Conservation (phyloP, 2,113 vertebrate genomes). For the Gambusia affinis region DNA sequence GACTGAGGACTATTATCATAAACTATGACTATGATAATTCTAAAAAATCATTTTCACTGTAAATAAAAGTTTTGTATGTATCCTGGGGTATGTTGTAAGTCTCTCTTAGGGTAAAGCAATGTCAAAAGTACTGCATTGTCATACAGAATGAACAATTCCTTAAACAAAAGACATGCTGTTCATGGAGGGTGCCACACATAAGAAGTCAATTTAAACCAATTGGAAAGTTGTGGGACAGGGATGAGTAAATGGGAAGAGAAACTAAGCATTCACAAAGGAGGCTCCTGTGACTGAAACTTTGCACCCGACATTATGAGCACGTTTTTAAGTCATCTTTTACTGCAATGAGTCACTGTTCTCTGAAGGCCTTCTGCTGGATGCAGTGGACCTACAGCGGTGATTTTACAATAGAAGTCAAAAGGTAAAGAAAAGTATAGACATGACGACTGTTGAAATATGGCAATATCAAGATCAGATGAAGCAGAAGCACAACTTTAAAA, state of each 20-base stretch:
- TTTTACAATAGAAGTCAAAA: constrained; percentile 22
- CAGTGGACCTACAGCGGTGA: constrained; percentile 27
- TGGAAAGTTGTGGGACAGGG: constrained; percentile 64
- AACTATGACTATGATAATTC: too few species aligned
- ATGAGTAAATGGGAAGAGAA: constrained; percentile 56
- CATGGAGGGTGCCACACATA: constrained; percentile 6
- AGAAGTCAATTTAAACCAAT: constrained; percentile 50
- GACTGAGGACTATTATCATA: too few species aligned
- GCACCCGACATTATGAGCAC: constrained; percentile 62
- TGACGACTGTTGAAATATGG: not conserved
- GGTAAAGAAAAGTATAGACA: not conserved
- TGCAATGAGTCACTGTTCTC: constrained; percentile 61
- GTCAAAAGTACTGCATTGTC: not conserved
- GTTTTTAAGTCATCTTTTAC: constrained; percentile 73
- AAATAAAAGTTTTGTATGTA: not conserved
- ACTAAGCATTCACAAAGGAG: constrained; percentile 58
- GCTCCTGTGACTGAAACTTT: constrained; percentile 74
- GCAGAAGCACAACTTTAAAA: constrained; percentile 11
- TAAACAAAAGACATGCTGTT: constrained; percentile 57
- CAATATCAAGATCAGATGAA: not conserved
- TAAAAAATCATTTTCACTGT: not conserved
- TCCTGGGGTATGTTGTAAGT: not conserved
- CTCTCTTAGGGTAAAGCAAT: not conserved
- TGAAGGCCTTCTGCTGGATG: constrained; percentile 24
- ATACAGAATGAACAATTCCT: constrained; percentile 9